Percentiles rank a stretch among this genome's conserved stretches.
Conservation (phyloP, 2,888 invertebrate species). For the Trachelus troglodyta region DNA sequence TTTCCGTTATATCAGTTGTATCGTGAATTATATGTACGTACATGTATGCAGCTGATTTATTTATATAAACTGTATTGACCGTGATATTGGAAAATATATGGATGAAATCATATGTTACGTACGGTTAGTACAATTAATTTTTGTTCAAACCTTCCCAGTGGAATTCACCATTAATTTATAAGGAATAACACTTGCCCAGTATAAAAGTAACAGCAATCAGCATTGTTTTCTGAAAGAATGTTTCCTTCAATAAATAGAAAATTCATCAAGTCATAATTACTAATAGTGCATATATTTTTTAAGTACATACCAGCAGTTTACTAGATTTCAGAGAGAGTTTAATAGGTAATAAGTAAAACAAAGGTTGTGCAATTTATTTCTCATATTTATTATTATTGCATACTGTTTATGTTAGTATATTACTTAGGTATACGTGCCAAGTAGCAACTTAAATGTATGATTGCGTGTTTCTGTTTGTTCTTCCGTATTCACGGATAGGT, state of each 20-base stretch:
- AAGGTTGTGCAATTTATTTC: constrained; percentile 39
- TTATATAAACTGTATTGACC: not conserved
- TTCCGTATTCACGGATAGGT: constrained; percentile 52
- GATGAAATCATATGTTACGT: not conserved
- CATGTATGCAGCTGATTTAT: not conserved
- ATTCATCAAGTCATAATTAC: too few species aligned
- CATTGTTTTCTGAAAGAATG: not conserved
- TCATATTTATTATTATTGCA: constrained; percentile 66
- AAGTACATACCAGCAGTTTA: not conserved
- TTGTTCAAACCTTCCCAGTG: not conserved
- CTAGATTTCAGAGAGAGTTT: not conserved
- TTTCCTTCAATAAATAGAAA: not conserved
- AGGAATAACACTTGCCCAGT: not conserved
- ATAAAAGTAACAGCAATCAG: not conserved
- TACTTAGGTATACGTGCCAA: constrained; percentile 66
- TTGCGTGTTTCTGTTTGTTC: constrained; percentile 66
- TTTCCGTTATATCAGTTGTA: not conserved
- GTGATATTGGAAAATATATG: not conserved
- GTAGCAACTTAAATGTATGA: constrained; percentile 67
- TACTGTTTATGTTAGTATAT: constrained; percentile 66
- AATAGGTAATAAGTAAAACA: not conserved
- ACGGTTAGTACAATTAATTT: not conserved
- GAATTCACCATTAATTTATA: not conserved
- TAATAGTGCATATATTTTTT: too few species aligned
- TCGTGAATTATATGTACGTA: not conserved